These are phyloP conservation scores for Catharus minimus DNA, from an alignment of 2,113 vertebrate genomes.

Conservation along the genomic window DNA sequence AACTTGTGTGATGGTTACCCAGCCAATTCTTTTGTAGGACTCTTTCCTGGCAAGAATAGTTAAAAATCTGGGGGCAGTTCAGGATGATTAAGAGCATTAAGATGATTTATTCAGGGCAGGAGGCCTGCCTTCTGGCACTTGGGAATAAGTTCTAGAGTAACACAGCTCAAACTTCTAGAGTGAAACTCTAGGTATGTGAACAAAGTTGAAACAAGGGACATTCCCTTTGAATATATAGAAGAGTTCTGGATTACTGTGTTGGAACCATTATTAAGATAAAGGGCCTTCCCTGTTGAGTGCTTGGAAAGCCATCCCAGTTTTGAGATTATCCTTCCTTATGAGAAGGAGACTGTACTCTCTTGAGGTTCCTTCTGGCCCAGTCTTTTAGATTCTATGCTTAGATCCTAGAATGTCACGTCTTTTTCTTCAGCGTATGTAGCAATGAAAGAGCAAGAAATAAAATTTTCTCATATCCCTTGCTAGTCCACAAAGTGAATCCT, in stretches of 20 bases:
- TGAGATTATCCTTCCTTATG: not conserved
- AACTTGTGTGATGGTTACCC: not conserved
- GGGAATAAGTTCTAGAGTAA: not conserved
- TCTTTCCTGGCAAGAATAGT: not conserved
- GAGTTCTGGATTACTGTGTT: not conserved
- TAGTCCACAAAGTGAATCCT: not conserved
- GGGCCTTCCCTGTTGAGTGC: not conserved
- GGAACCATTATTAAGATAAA: not conserved
- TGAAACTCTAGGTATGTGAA: not conserved
- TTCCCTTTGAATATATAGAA: not conserved
- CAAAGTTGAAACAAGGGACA: not conserved
- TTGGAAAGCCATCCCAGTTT: not conserved
- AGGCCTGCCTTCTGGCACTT: not conserved
- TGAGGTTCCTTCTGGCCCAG: not conserved
- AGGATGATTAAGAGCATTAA: not conserved
- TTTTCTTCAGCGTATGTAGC: not conserved
- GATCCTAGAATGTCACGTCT: not conserved
- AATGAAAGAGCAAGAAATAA: not conserved
- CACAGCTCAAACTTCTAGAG: accelerated
- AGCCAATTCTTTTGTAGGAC: not conserved
- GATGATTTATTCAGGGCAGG: not conserved
- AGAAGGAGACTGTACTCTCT: not conserved
- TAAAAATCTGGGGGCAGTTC: not conserved
- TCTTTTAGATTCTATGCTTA: not conserved
- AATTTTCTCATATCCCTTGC: not conserved